A percentile compares a stretch with the other conserved stretches of the same genome.
Evolutionary conservation across 1,140 invertebrate species (phyloP).

Genomic region (Acarapis woodi): DNA sequence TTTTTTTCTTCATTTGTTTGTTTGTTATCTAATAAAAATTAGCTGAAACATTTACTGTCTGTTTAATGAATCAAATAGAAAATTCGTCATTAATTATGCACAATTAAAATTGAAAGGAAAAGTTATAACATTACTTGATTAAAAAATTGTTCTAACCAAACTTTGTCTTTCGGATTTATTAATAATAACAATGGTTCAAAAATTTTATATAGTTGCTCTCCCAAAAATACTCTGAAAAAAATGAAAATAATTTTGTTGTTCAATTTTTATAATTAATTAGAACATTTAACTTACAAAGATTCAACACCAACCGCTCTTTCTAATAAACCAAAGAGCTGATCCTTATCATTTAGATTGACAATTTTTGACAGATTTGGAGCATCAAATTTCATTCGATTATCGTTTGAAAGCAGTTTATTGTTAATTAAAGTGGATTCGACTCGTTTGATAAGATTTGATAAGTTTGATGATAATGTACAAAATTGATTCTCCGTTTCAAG

Average conservation of each 20-base stretch:
- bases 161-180: neutral
- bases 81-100: slow-evolving; percentile 10
- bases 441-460: neutral
- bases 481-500: slow-evolving; percentile 15
- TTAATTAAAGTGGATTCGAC: neutral
- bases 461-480: neutral
- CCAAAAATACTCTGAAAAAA: slow-evolving; percentile 36
- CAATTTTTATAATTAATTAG: neutral
- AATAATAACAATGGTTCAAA: neutral
- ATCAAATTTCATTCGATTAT: slow-evolving; percentile 18
- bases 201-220: slow-evolving; percentile 39
- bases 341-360: slow-evolving; percentile 35
- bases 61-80: slow-evolving; percentile 10
- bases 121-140: neutral
- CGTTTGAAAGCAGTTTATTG: neutral
- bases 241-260: slow-evolving; percentile 4
- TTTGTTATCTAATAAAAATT: too few species aligned
- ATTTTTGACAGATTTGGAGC: slow-evolving; percentile 33
- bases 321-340: slow-evolving; percentile 42
- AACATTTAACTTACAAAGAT: slow-evolving; percentile 28
- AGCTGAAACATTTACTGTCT: slow-evolving; percentile 33
- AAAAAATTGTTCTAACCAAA: slow-evolving; percentile 4
- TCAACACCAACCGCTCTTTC: slow-evolving; percentile 70
- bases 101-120: slow-evolving; percentile 14
- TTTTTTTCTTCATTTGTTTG: too few species aligned